Evolutionary conservation across 2,888 invertebrate species (phyloP).

Genomic region (Dicyrtomina minuta): DNA sequence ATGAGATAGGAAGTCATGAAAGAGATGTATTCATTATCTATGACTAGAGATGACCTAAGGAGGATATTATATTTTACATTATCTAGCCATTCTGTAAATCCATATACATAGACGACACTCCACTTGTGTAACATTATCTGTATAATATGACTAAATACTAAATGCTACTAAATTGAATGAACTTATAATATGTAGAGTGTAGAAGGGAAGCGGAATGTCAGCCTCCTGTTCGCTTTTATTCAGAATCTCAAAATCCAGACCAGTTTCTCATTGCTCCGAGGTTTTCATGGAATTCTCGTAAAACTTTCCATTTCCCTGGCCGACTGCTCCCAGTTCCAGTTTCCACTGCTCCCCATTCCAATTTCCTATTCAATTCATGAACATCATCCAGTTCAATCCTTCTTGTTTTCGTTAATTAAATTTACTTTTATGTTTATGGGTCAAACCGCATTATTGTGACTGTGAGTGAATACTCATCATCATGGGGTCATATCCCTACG

Average conservation of each 20-base stretch:
- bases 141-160: no score
- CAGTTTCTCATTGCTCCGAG: slow-evolving; percentile 10
- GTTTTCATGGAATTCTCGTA: slow-evolving; percentile 16
- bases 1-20: not conserved
- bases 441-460: not conserved
- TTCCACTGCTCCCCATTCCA: no score
- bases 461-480: no score
- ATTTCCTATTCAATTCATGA: not conserved
- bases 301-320: not conserved
- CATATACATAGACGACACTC: not conserved
- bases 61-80: not conserved
- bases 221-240: slow-evolving; percentile 2
- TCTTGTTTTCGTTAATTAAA: no score
- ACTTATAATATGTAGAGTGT: no score
- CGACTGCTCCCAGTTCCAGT: no score
- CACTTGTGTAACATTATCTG: no score
- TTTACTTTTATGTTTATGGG: slow-evolving; percentile 15
- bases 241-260: no score
- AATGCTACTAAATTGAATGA: no score
- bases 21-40: no score
- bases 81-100: not conserved
- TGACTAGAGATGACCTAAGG: no score
- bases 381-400: not conserved
- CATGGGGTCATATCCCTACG: slow-evolving; percentile 1
- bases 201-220: slow-evolving; percentile 12